phyloP scores from a whole-genome alignment of 2,888 invertebrate species.

The Drosophila tanythrix region DNA sequence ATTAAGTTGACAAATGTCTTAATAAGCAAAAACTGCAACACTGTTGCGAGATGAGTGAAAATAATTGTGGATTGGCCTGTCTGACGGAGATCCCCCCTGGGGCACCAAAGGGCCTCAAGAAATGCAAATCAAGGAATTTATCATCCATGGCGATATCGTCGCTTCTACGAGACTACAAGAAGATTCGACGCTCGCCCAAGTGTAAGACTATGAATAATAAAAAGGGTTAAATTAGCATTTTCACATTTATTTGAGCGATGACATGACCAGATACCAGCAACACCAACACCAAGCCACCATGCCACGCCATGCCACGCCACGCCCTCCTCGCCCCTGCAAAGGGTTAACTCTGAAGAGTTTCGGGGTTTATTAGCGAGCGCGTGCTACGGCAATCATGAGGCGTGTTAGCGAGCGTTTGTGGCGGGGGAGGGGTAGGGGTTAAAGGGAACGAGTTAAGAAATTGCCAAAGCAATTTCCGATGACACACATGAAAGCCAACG shows the following conservation, averaged over 20 bases:
- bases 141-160: constrained; percentile 54
- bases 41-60: constrained; percentile 48
- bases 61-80: constrained; percentile 31
- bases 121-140: constrained; percentile 80
- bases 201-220: constrained; percentile 84
- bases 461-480: constrained; percentile 71
- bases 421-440: background rate
- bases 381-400: constrained; percentile 74
- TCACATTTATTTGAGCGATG: constrained; percentile 82
- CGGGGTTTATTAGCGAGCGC: constrained; percentile 67
- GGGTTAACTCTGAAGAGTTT: constrained; percentile 35
- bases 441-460: constrained; percentile 52
- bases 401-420: constrained; percentile 59
- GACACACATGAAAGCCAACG: constrained; percentile 71
- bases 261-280: constrained; percentile 63
- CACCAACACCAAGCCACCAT: constrained; percentile 36
- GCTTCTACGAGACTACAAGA: constrained; percentile 27
- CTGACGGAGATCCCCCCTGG: constrained; percentile 34
- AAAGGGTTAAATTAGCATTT: constrained; percentile 84
- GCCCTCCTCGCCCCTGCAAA: constrained; percentile 3
- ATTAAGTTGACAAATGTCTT: constrained; percentile 76
- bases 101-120: constrained; percentile 57
- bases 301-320: constrained; percentile 30
- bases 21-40: constrained; percentile 55
- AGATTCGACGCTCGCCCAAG: constrained; percentile 58